Percentiles rank a stretch among this genome's conserved stretches.
Evolutionary conservation across 1,140 invertebrate species (phyloP).

Genomic region (Polypedilum pembai): DNA sequence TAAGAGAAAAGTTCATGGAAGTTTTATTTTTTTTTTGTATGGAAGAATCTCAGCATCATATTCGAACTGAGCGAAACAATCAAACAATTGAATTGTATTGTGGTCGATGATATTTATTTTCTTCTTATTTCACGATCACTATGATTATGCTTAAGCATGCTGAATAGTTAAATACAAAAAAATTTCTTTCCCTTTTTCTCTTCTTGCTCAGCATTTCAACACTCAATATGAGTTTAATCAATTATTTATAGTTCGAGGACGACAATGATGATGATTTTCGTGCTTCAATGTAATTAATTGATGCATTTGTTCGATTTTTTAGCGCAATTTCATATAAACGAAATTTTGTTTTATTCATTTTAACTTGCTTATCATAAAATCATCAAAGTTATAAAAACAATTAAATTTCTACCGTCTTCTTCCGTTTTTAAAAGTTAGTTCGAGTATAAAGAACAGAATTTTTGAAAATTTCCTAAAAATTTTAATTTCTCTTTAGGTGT

Average conservation of each 20-base stretch:
- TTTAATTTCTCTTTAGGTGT: too few relatives aligned
- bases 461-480: too few relatives aligned
- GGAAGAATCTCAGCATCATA: not conserved
- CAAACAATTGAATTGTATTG: slow-evolving; percentile 1
- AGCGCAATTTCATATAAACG: too few relatives aligned
- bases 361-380: too few relatives aligned
- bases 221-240: not conserved
- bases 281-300: too few relatives aligned
- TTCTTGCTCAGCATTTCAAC: not conserved
- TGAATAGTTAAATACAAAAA: not conserved
- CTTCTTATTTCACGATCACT: not conserved
- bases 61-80: not conserved
- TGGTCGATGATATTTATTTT: slow-evolving; percentile 8
- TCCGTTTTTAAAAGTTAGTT: too few relatives aligned
- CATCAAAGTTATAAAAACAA: too few relatives aligned
- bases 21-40: not conserved
- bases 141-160: not conserved
- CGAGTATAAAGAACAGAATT: too few relatives aligned
- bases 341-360: too few relatives aligned
- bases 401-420: too few relatives aligned
- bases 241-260: not conserved
- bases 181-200: not conserved
- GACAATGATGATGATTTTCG: too few relatives aligned
- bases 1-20: not conserved
- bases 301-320: too few relatives aligned